Evolutionary conservation across 2,888 invertebrate species (phyloP), one percentile per base, ranked within the genome.

Genomic region (Noctuana brunneofusca): DNA sequence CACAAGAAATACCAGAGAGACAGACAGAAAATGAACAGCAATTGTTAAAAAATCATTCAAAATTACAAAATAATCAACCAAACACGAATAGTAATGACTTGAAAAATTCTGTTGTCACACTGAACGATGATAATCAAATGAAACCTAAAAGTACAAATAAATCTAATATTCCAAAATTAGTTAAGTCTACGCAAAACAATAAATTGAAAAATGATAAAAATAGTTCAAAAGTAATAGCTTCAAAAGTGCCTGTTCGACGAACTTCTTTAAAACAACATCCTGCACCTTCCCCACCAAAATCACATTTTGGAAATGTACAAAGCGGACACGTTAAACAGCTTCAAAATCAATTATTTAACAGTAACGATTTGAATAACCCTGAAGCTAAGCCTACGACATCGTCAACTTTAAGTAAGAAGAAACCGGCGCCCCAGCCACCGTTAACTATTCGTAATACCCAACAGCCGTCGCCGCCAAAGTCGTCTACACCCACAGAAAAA

Each of bases 261-360:
- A 74, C 78, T 59, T 89, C 89, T 24, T 55, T 83, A 35, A 90
- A 91, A 68, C 86, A 87, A 67, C 81, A 87, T 67, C 84, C 86
- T 58, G 86, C 88, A 3, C 90, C 90, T 3, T 78, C 83, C n/a
- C 90, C 91, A 22, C 89, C 89, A n/a, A 91, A 88, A 78, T 65
- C 80, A 41, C 87, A 89, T 64, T 92, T 92, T 68, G 87, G 89
- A 24, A 87, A 86, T 68, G 78, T 92, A 64, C 88, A 87, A 77
- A 91, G 79, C 69, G 92, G 92, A 12, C 85, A 86, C 65, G 91
- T 92, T 1, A 91, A 89, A 71, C 89, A 92, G 69, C 73, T 92
- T 64, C 92, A 92, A 76, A 84, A 86, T 41, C 83, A 83, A 67
- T 73, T 92, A 55, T 90, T 92, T 64, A 87, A 81, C 69, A 78